phyloP scores from a whole-genome alignment of 2,888 invertebrate genomes.

The Phorcus lineatus region DNA sequence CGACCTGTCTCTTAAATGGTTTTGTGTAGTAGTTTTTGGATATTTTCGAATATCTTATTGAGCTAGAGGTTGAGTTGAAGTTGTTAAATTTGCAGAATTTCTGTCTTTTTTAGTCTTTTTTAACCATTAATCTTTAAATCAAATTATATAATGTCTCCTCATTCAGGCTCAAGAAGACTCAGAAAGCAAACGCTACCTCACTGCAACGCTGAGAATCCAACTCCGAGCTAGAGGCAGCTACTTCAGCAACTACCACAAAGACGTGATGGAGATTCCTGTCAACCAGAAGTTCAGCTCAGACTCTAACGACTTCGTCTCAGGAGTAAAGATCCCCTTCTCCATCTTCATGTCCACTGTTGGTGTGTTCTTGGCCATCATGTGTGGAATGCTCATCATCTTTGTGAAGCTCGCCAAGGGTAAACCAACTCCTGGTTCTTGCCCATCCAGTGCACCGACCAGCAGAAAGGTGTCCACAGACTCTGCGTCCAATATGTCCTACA shows the following conservation, averaged over 20 bases:
- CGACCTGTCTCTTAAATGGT: no score
- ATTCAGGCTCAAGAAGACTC: constrained; percentile 38
- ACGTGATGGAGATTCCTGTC: constrained; percentile 25
- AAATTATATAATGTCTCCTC: no score
- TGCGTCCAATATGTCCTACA: constrained; percentile 22
- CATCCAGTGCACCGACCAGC: neutral
- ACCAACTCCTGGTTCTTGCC: neutral
- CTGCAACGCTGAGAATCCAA: constrained; percentile 30
- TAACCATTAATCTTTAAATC: no score
- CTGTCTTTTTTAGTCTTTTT: no score
- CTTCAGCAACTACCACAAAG: constrained; percentile 20
- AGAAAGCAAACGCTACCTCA: constrained; percentile 18
- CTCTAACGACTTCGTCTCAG: neutral
- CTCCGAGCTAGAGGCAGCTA: constrained; percentile 18
- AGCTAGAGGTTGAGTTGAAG: no score
- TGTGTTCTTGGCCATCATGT: constrained; percentile 28
- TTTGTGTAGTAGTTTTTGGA: no score
- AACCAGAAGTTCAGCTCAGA: constrained; percentile 7
- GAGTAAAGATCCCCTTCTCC: constrained; percentile 24
- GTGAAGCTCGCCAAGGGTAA: constrained; percentile 24
- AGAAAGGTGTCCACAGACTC: constrained; percentile 28
- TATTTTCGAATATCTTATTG: no score
- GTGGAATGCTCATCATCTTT: constrained; percentile 29
- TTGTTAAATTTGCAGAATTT: no score
- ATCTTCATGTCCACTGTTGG: constrained; percentile 34